Evolutionary conservation across 2,888 invertebrate species (phyloP), one percentile per base, ranked within the genome.

Genomic region (Ypsolopha sequella): DNA sequence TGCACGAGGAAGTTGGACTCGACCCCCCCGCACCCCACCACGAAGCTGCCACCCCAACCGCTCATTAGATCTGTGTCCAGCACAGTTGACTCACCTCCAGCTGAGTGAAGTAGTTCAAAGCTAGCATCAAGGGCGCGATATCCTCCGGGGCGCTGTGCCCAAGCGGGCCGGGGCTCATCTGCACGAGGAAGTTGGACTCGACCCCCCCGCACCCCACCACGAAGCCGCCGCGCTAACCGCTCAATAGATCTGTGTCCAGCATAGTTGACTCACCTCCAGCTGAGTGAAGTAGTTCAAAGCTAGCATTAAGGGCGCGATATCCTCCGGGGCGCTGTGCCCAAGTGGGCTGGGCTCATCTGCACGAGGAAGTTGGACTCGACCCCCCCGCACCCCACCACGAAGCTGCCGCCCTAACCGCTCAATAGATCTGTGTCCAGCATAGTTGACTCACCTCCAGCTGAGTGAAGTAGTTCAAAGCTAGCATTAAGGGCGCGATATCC

Each of bases 231-330:
- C 87, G 68, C 47, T 68, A 67, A 0, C 66, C 63, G 0, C 74
- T 62, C 58, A 87, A 41, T 60, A 74, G 58, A 3, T 71, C 72
- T 13, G 74, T 69, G 63, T 87, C 87, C 68, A n/a, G n/a, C n/a
- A n/a, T n/a, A n/a, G n/a, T n/a, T n/a, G n/a, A 34, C 34, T 0
- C 69, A 92, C 94, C 88, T 96, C 96, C 0, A 93, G 86, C 76
- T 96, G 96, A 7, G 91, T 93, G 61, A 97, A 90, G 81, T 96
- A 97, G 79, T 96, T 94, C 57, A 95, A 85, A 57, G 93, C 93
- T 36, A 96, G 91, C 60, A 91, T 78, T 35, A 96, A 80, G 49
- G 94, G 91, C 8, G 96, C 92, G 39, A 93, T 73, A 66, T 93
- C 92, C 0, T 6, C 24, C n/a, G n/a, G n/a, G 6, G 0, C 90